phyloP scores from a whole-genome alignment of 1,140 invertebrate genomes.

The Drosophila bipectinata region DNA sequence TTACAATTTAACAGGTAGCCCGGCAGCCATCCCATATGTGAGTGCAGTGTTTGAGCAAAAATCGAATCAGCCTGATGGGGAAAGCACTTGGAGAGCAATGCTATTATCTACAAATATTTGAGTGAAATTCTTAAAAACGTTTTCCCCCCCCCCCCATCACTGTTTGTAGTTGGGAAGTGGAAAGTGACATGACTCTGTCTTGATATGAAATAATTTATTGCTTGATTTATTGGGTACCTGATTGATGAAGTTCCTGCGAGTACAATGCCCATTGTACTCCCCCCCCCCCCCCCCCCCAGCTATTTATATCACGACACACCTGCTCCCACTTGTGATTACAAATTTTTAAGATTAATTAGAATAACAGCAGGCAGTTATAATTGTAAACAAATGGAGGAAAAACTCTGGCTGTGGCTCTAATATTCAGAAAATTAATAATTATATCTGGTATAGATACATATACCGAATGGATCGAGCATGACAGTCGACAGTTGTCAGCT shows the following conservation, averaged over 20 bases:
- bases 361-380: constrained; percentile 37
- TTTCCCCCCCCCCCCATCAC: neutral
- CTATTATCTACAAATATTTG: neutral
- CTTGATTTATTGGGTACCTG: constrained; percentile 70
- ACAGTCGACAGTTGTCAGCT: constrained; percentile 67
- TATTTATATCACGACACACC: constrained; percentile 36
- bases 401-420: no score
- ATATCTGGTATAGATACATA: constrained; percentile 34
- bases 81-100: neutral
- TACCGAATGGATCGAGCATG: constrained; percentile 58
- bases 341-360: constrained; percentile 55
- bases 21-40: constrained; percentile 1
- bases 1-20: constrained; percentile 71
- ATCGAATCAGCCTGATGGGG: constrained; percentile 12
- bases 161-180: constrained; percentile 23
- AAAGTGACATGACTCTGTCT: constrained; percentile 65
- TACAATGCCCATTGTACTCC: neutral
- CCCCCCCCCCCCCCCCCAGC: neutral
- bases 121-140: neutral
- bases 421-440: constrained; percentile 19
- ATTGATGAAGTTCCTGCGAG: constrained; percentile 73
- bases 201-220: constrained; percentile 68
- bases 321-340: constrained; percentile 55
- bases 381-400: constrained; percentile 40
- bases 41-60: neutral